Base-by-base conservation (phyloP, 2,113 vertebrate genomes). In the Lepidothrix coronata region DNA sequence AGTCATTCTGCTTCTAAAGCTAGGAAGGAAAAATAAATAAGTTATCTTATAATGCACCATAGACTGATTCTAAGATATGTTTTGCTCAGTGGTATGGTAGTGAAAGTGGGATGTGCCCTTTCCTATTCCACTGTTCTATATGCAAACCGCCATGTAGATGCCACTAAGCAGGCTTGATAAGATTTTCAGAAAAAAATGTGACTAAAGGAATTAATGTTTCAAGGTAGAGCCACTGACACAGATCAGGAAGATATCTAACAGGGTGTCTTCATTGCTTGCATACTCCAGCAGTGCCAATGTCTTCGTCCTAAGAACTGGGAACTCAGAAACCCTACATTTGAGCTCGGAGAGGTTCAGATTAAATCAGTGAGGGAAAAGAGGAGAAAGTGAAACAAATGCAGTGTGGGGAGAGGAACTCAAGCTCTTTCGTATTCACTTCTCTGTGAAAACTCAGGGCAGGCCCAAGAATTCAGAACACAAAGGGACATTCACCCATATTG, bases 351-450 rank as follows among this genome's bases (percentile, higher is more conserved):
- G 46, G 89, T 85, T 89, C 83, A 90, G 72, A 52, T 80, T 71
- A 85, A 83, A 80, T 65, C 51, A 35, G 48, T 77, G 55, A 79
- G 89, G 90, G 92, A 97, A 89, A 89, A 74, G 77, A 94, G 95
- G 89, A 97, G 97, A 97, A 97, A 97, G 97, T 97, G 96, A 96
- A 96, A 97, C 91, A 87, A 76, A 83, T 88, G 57, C 70, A 65
- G 25, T 3, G 3, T 59, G 43, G 48, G 24, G 93, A 98, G 97
- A 98, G 98, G 98, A 99, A 99, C 97, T 97, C 93, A 86, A 97
- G 87, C 85, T 97, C 97, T 98, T 98, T 98, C 97, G 71, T 98
- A 98, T 98, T 98, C 98, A 98, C 98, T 98, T 98, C 98, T 98
- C 97, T 91, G 80, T 98, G 92, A 97, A 95, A 96, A 91, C 49